These are phyloP conservation scores for Grantiella picta DNA, from an alignment of 2,113 vertebrate species.

Conservation along the genomic window DNA sequence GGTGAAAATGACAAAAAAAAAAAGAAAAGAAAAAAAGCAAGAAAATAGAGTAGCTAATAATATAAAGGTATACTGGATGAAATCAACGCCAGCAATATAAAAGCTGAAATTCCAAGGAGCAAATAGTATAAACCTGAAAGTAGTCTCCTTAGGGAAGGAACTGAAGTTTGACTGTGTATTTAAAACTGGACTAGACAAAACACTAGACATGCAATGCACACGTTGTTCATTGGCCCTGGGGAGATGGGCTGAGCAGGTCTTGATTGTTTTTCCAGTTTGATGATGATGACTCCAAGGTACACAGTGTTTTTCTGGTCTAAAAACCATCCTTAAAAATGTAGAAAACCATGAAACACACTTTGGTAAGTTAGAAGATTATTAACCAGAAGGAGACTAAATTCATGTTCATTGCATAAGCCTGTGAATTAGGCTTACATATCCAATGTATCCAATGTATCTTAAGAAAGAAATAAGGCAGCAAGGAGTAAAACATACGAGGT, in stretches of 20 bases:
- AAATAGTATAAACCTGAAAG: neutral
- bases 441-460: neutral
- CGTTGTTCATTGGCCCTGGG: neutral
- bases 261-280: constrained; percentile 46
- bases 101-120: neutral
- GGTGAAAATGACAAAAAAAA: neutral
- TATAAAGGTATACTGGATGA: neutral
- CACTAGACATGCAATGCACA: neutral
- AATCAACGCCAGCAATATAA: neutral
- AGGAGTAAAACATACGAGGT: neutral
- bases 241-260: neutral
- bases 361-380: constrained; percentile 2
- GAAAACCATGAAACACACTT: constrained; percentile 13
- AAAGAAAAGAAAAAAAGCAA: no score
- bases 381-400: constrained; percentile 2
- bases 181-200: constrained; percentile 13
- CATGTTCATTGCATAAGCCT: neutral
- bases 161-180: neutral
- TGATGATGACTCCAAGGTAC: constrained; percentile 24
- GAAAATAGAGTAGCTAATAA: neutral
- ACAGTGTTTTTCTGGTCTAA: constrained; percentile 17
- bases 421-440: neutral
- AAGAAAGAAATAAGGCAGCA: neutral
- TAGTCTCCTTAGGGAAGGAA: neutral
- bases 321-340: neutral